A percentile compares a stretch with the other conserved stretches of the same genome.
Conservation (phyloP, 2,888 invertebrate species). For the Leptopilina myrica region DNA sequence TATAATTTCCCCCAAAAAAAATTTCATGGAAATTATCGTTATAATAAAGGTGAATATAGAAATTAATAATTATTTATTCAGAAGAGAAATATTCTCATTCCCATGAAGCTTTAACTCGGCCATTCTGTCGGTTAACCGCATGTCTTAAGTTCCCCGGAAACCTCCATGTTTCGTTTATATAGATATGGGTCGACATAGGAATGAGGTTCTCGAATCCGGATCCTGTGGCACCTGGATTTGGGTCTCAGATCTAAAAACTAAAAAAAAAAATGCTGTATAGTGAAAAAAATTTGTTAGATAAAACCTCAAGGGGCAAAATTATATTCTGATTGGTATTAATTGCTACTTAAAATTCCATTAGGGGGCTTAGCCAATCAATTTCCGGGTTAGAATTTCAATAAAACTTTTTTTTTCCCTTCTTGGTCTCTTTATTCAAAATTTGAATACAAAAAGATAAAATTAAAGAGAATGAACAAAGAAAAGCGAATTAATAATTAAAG, state of each 20-base stretch:
- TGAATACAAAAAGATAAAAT: too few species aligned
- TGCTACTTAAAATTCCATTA: constrained; percentile 40
- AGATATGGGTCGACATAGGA: constrained; percentile 26
- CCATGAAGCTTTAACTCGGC: background rate
- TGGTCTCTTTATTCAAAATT: too few species aligned
- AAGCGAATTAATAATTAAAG: too few species aligned
- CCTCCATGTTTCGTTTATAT: constrained; percentile 16
- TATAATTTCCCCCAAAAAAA: too few species aligned
- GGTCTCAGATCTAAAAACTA: constrained; percentile 16
- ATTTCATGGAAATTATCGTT: too few species aligned
- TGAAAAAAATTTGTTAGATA: constrained; percentile 4
- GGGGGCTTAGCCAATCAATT: constrained; percentile 17
- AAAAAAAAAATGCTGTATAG: background rate
- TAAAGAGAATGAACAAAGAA: too few species aligned
- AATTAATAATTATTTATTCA: constrained; percentile 1
- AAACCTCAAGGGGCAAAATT: constrained; percentile 21
- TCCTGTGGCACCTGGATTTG: constrained; percentile 25
- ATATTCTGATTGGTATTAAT: constrained; percentile 39
- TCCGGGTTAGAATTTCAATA: background rate
- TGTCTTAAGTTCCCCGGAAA: constrained; percentile 25
- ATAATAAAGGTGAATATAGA: too few species aligned
- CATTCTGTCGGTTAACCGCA: constrained; percentile 32
- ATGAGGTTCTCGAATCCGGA: constrained; percentile 27
- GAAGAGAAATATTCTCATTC: background rate
- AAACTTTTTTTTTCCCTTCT: too few species aligned